phyloP scores from a whole-genome alignment of 2,797 vertebrate genomes.

The Lagocephalus sceleratus region DNA sequence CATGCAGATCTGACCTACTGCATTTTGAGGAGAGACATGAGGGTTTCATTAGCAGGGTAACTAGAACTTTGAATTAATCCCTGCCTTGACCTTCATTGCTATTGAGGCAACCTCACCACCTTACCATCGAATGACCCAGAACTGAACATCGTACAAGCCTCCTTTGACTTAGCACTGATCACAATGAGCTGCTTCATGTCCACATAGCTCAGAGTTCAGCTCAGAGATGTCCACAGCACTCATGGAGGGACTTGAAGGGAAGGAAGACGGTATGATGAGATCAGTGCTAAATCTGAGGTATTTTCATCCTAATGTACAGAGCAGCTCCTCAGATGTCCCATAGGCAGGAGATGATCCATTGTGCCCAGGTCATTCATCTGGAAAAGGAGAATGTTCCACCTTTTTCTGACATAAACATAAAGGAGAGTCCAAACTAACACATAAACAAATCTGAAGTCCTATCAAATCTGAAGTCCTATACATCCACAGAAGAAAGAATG shows the following conservation, averaged over 20 bases:
- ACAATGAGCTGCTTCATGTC: slow-evolving; percentile 31
- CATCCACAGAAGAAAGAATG: slow-evolving; percentile 53
- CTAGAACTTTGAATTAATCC: slow-evolving; percentile 52
- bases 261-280: too few relatives aligned
- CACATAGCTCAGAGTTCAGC: slow-evolving; percentile 20
- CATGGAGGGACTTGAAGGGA: slow-evolving; percentile 2
- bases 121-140: slow-evolving; percentile 52
- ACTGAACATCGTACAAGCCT: slow-evolving; percentile 39
- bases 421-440: too few relatives aligned
- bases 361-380: slow-evolving; percentile 73
- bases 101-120: slow-evolving; percentile 53
- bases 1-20: slow-evolving; percentile 62
- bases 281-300: too few relatives aligned
- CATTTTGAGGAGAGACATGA: slow-evolving; percentile 32
- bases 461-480: slow-evolving; percentile 71
- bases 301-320: slow-evolving; percentile 30
- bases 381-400: slow-evolving; percentile 67
- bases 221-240: slow-evolving; percentile 45
- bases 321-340: slow-evolving; percentile 59
- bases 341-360: slow-evolving; percentile 73
- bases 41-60: slow-evolving; percentile 44
- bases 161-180: slow-evolving; percentile 43
- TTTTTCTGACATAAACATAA: too few relatives aligned
- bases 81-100: slow-evolving; percentile 50
- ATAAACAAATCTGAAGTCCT: too few relatives aligned